Percentiles rank a stretch among this genome's conserved stretches.
phyloP scores from a whole-genome alignment of 2,888 invertebrate genomes.

The Melieria omissa region DNA sequence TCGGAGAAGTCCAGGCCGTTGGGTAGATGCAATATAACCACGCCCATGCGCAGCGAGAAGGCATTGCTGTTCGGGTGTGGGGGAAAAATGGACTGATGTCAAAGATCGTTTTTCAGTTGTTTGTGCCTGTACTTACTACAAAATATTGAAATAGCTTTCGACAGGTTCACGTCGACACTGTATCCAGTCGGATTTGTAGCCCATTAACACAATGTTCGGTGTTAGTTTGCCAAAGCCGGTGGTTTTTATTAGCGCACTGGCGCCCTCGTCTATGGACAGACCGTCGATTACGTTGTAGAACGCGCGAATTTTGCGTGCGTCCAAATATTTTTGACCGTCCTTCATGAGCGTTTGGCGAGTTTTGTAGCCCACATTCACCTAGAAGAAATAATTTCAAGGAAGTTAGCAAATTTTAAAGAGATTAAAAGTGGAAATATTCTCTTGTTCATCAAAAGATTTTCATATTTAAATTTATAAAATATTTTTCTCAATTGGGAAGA shows the following conservation, averaged over 20 bases:
- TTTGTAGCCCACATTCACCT: conserved; percentile 75
- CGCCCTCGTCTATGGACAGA: conserved; percentile 79
- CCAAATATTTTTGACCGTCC: conserved; percentile 84
- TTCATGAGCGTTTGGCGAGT: conserved; percentile 71
- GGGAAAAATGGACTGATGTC: neutral
- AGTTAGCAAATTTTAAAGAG: too few relatives aligned
- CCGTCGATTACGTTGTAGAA: conserved; percentile 87
- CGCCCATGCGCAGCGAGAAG: conserved; percentile 91
- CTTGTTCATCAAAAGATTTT: too few relatives aligned
- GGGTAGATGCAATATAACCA: conserved; percentile 86
- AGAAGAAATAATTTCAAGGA: neutral
- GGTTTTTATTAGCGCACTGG: conserved; percentile 85
- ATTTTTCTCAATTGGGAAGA: conserved; percentile 14
- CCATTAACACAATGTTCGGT: conserved; percentile 94
- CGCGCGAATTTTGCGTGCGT: conserved; percentile 84
- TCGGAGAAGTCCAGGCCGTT: conserved; percentile 86
- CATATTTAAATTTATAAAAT: conserved; percentile 17
- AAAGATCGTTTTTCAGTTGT: neutral
- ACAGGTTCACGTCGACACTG: conserved; percentile 79
- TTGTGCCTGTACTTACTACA: conserved; percentile 79
- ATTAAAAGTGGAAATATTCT: too few relatives aligned
- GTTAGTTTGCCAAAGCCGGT: conserved; percentile 91
- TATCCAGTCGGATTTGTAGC: conserved; percentile 93
- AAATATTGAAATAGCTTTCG: conserved; percentile 90
- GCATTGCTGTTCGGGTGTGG: conserved; percentile 76